Evolutionary conservation across 2,888 invertebrate genomes (phyloP), one percentile per base, ranked within the genome.

Genomic region (Chironomus tentans): DNA sequence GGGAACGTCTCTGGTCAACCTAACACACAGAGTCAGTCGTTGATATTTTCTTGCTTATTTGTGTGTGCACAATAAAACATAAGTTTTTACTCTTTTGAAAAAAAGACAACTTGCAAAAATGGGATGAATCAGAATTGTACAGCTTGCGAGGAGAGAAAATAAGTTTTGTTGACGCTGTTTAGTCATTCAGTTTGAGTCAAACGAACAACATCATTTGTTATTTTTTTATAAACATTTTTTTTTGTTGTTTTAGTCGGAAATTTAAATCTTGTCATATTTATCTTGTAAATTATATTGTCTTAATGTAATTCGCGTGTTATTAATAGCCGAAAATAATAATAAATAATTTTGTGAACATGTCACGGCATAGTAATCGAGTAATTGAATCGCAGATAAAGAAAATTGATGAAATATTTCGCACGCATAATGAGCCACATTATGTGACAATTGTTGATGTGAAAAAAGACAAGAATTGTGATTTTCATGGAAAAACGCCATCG

Each of bases 391-490:
- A 76, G 15, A n/a, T 76, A 28, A 68, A 69, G 46, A 69, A 76
- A 76, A 76, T 76, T 68, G 76, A 76, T 38, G 48, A 47, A 68
- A 68, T 76, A 21, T 76, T 76, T 28, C 76, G 69, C 21, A 50
- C 76, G 5, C 50, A 76, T 22, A 50, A 18, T 21, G 69, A 50
- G 24, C 69, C 68, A 24, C 69, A 47, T 28, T 28, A 50, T 50
- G 38, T 74, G 10, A 68, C 22, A 13, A 15, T 73, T 78, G 82
- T 87, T 22, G 87, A 87, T 78, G 82, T 83, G 10, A 84, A 84
- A 78, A 81, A 83, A 47, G 85, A 85, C 79, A 80, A 82, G 74
- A 86, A 87, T 77, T 88, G 88, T 80, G 87, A 88, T 78, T 86
- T 88, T n/a, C 88, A 88, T 79, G 87, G 87, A 15, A 12, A 46